phyloP scores from a whole-genome alignment of 92 coral and sea anemone species.

The Metridium senile region DNA sequence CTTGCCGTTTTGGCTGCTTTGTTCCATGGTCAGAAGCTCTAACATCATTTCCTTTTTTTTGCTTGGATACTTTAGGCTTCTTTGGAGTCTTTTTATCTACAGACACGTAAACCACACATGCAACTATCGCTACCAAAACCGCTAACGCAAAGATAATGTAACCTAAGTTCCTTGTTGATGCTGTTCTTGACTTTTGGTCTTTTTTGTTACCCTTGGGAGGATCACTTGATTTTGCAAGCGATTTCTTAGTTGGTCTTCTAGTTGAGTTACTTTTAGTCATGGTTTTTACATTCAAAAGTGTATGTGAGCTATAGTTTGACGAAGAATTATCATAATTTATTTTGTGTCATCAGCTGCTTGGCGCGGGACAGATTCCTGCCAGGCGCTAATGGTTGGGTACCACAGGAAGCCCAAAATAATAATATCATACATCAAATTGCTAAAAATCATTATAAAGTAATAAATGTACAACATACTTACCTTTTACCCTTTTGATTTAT shows the following conservation, averaged over 20 bases:
- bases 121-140: slow-evolving; percentile 6
- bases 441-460: background rate
- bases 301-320: background rate
- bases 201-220: background rate
- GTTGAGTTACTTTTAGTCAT: slow-evolving; percentile 37
- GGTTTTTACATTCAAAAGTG: background rate
- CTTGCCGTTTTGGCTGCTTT: background rate
- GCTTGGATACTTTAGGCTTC: background rate
- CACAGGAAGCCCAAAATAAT: background rate
- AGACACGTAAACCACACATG: slow-evolving; percentile 10
- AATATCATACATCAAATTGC: background rate
- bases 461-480: background rate
- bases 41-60: background rate
- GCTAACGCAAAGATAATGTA: background rate
- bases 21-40: background rate
- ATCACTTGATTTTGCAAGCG: slow-evolving; percentile 10
- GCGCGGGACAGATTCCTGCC: background rate
- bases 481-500: too few relatives aligned
- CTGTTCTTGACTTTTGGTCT: background rate
- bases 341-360: slow-evolving; percentile 40
- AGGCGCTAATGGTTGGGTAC: slow-evolving; percentile 9
- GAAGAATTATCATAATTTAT: background rate
- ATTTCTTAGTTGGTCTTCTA: slow-evolving; percentile 35
- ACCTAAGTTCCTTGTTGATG: background rate
- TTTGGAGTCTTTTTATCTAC: background rate